A percentile compares a stretch with the other conserved stretches of the same genome.
These are phyloP conservation scores for Butastur rufipennis DNA, from an alignment of 2,113 vertebrate genomes.

Conservation along the genomic window DNA sequence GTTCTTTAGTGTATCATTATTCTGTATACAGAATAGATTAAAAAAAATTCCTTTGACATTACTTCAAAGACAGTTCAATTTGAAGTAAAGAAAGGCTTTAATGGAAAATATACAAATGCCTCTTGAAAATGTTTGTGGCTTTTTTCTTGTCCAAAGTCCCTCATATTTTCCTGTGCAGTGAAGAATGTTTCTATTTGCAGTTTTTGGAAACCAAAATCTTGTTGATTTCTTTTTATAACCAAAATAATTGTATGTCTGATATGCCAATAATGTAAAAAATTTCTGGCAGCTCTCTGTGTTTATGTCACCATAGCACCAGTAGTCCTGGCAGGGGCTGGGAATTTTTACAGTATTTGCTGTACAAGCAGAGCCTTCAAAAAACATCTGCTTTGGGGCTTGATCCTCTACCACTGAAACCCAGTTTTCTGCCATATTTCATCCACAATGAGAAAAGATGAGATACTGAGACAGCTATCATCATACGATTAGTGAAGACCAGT, in stretches of 20 bases:
- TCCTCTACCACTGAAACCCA: background rate
- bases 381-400: background rate
- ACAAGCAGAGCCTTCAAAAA: background rate
- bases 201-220: background rate
- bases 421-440: background rate
- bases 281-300: slow-evolving; percentile 6
- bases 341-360: background rate
- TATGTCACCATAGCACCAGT: slow-evolving; percentile 31
- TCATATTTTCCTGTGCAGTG: background rate
- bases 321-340: background rate
- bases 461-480: background rate
- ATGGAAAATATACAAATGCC: background rate
- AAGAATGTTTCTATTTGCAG: background rate
- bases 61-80: background rate
- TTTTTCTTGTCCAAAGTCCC: background rate
- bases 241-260: background rate
- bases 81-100: background rate
- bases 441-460: background rate
- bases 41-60: background rate
- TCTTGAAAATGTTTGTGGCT: background rate
- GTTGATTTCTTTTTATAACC: background rate
- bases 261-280: background rate
- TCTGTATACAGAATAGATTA: background rate
- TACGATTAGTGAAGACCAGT: background rate
- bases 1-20: background rate